Evolutionary conservation across 1,140 invertebrate genomes (phyloP), one percentile per base, ranked within the genome.

Genomic region (Drosophila takahashii): DNA sequence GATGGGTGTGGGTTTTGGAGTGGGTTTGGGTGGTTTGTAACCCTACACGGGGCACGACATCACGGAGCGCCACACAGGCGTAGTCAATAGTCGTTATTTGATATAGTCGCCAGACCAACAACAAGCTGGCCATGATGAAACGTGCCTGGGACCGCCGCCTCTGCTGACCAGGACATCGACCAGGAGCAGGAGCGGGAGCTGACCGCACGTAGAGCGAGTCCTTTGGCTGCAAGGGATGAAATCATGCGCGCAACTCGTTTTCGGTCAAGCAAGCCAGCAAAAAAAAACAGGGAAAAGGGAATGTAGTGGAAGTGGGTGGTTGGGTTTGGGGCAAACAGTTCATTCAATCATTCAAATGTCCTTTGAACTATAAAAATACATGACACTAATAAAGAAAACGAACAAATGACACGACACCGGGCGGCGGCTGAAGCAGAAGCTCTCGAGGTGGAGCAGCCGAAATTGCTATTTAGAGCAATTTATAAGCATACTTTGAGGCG

Each of bases 291-390:
- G 3, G 3, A 22, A 22, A 3, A 3, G 22, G 3, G 22, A 22
- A 22, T 1, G 22, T 1, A 8, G 7, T 10, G 39, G 32, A 41
- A 13, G 13, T 47, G 44, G 18, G 44, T 22, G 15, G 16, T 44
- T 16, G 41, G 69, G 54, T 48, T 34, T 59, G 39, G 67, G 50
- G 47, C 77, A 77, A 71, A 77, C 77, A 89, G 84, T 89, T 89
- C 85, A 89, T 91, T 91, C 90, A 91, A 91, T 91, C 90, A 91
- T 91, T 91, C 90, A 91, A 91, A 91, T 91, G 90, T 91, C 90
- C 90, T 91, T 91, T 91, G 90, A 91, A 91, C 90, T 91, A 91
- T 91, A 91, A 91, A 91, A 91, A 91, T 91, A 91, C 90, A 91
- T 91, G 90, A 90, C 90, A 91, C 90, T 91, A 91, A 91, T 91